A percentile compares a stretch with the other conserved stretches of the same genome.
These are phyloP conservation scores for Alviniconcha strummeri DNA, from an alignment of 2,888 invertebrate species.

Conservation along the genomic window DNA sequence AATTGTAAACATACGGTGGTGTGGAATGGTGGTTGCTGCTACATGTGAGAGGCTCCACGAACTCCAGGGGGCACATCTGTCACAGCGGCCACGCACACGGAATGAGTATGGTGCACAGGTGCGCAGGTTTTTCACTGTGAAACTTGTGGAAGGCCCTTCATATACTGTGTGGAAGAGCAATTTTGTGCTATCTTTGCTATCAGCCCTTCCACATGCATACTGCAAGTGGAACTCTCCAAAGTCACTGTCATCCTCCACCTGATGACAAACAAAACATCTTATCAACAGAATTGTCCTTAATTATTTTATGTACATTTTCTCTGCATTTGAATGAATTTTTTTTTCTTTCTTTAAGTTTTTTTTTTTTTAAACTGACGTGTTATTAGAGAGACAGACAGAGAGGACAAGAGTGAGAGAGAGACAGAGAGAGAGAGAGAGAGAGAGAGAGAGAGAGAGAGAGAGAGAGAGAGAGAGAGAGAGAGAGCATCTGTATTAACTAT, in stretches of 20 bases:
- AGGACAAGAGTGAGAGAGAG: too few relatives aligned
- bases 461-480: too few relatives aligned
- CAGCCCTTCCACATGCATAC: slow-evolving; percentile 55
- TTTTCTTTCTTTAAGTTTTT: background rate
- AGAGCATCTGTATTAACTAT: background rate
- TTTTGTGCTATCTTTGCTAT: slow-evolving; percentile 57
- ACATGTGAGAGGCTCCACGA: slow-evolving; percentile 77
- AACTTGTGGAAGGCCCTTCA: slow-evolving; percentile 75
- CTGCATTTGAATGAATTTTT: background rate
- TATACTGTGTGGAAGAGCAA: slow-evolving; percentile 74
- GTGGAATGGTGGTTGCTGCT: slow-evolving; percentile 74
- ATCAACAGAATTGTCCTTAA: too few relatives aligned
- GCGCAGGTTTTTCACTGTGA: slow-evolving; percentile 76
- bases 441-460: too few relatives aligned
- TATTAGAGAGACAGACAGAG: background rate
- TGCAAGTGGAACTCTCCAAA: slow-evolving; percentile 65
- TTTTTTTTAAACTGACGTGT: background rate
- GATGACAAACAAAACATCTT: background rate
- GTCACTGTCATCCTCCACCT: slow-evolving; percentile 62
- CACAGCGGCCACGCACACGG: slow-evolving; percentile 76
- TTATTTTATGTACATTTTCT: too few relatives aligned
- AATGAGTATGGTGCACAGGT: slow-evolving; percentile 76
- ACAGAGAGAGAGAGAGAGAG: too few relatives aligned
- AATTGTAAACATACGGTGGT: slow-evolving; percentile 72
- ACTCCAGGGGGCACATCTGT: slow-evolving; percentile 73